phyloP scores from a whole-genome alignment of 2,797 vertebrate species.

The Paguma larvata region DNA sequence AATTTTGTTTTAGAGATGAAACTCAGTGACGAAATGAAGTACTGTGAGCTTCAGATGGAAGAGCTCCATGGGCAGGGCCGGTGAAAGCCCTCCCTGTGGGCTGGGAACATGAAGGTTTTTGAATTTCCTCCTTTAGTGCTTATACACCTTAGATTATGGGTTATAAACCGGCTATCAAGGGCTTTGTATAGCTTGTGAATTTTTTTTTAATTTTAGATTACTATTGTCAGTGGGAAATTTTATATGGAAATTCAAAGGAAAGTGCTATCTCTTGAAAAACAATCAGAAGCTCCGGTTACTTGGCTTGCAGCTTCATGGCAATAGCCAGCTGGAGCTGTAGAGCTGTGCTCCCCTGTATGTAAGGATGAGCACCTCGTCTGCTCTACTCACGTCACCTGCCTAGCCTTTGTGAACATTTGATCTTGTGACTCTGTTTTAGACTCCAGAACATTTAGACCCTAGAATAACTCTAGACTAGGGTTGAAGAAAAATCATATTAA shows the following conservation, averaged over 20 bases:
- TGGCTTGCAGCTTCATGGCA: not conserved
- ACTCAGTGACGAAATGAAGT: not conserved
- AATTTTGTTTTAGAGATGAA: conserved; percentile 34
- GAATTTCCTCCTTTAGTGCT: not conserved
- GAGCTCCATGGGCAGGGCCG: not conserved
- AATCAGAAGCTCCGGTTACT: not conserved
- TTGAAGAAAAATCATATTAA: not conserved
- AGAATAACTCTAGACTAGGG: not conserved
- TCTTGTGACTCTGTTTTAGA: not conserved
- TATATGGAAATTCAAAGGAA: not conserved
- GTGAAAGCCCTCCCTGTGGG: not conserved
- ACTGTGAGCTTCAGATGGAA: not conserved
- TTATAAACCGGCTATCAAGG: not conserved
- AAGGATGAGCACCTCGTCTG: not conserved
- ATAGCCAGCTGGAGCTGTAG: not conserved
- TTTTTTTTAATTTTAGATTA: not conserved
- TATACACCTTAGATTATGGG: not conserved
- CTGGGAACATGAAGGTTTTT: not conserved
- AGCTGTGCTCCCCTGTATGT: fast-evolving
- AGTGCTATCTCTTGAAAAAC: not conserved
- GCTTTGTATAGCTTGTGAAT: not conserved
- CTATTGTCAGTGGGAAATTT: not conserved
- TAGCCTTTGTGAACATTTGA: not conserved
- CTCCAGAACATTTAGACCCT: not conserved
- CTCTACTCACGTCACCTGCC: not conserved